These are phyloP conservation scores for Diplazon laetatorius DNA, from an alignment of 2,888 invertebrate genomes.

Conservation along the genomic window DNA sequence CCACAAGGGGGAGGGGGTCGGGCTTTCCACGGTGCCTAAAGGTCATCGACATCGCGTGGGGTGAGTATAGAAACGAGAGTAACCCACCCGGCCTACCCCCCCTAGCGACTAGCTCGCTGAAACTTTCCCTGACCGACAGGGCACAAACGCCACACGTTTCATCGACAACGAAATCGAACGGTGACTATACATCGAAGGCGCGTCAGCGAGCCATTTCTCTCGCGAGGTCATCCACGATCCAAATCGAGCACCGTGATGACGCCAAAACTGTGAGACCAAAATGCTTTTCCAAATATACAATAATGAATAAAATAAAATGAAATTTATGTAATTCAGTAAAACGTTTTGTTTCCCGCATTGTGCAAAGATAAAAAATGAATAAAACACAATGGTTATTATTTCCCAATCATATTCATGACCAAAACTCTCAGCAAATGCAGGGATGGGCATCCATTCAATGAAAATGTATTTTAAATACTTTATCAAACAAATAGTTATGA, in stretches of 20 bases:
- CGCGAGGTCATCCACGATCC: conserved; percentile 53
- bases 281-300: conserved; percentile 10
- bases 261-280: neutral
- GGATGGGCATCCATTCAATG: no score
- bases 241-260: conserved; percentile 26
- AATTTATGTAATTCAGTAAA: neutral
- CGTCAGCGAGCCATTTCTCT: conserved; percentile 55
- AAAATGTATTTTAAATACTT: no score
- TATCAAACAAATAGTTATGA: no score
- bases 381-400: no score
- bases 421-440: no score
- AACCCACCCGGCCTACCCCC: conserved; percentile 28
- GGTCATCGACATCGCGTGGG: conserved; percentile 61
- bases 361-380: neutral
- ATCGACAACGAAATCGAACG: conserved; percentile 56
- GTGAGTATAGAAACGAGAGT: conserved; percentile 58
- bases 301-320: no score
- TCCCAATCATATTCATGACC: no score
- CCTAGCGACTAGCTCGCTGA: conserved; percentile 9
- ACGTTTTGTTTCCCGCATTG: neutral
- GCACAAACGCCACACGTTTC: conserved; percentile 47
- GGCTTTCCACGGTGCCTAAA: conserved; percentile 54
- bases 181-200: conserved; percentile 38
- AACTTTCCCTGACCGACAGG: conserved; percentile 60
- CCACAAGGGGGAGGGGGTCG: conserved; percentile 34